Evolutionary conservation across 2,113 vertebrate species (phyloP), one percentile per base, ranked within the genome.

Genomic region (Prionailurus viverrinus): DNA sequence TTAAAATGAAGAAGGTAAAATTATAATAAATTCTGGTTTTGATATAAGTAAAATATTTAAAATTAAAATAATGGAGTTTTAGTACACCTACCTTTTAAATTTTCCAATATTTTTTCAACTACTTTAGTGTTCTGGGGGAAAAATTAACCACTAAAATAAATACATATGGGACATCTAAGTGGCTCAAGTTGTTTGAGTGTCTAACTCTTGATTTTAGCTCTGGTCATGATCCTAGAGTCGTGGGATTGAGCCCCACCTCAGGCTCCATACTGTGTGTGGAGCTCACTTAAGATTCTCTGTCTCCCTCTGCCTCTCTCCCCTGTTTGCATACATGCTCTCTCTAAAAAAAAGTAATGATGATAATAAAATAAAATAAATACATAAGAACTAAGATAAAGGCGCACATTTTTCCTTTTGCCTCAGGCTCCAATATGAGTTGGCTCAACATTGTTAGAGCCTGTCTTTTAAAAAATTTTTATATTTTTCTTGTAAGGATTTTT

Each of bases 41-140:
- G 16, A 33, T 39, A 73, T 48, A 81, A 48, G 36, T 82, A 94
- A 87, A 80, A 51, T 63, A 63, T 39, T 73, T 94, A 39, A 63
- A 61, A 94, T 89, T 87, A 73, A 81, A 94, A 89, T 82, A 89
- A 89, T 51, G 51, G 10, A 48, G 13, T 73, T 94, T 23, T 73
- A 94, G 71, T 51, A 69, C 29, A 91, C 1, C 19, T 68, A 61
- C 51, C 82, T 91, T 78, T 87, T 51, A 76, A 94, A 86, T 65
- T 91, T 82, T 68, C 51, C 39, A 69, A 45, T 48, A 73, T 74
- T 78, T 94, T 93, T 91, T 65, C 86, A 97, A 82, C 23, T 86
- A 51, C 16, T 51, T 71, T 58, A 73, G 45, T 86, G 7, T 55
- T 95, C 53, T 63, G 21, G 81, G 29, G 25, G 27, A 66, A 91